These are phyloP conservation scores for Aproaerema taeniolella DNA, from an alignment of 2,888 invertebrate genomes.

Conservation along the genomic window DNA sequence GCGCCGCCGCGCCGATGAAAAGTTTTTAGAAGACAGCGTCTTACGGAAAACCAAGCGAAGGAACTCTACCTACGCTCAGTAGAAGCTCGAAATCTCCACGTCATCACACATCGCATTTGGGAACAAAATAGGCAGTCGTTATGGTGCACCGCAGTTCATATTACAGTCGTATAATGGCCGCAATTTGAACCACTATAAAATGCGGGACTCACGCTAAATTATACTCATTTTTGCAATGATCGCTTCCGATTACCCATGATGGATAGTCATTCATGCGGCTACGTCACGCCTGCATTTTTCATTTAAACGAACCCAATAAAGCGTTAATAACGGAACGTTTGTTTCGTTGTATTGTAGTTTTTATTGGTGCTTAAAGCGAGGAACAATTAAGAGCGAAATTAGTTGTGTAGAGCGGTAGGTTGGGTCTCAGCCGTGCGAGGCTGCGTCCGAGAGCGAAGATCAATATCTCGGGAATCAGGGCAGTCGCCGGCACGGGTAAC, in stretches of 20 bases:
- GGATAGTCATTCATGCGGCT: conserved; percentile 40
- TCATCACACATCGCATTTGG: conserved; percentile 18
- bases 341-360: no score
- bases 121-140: conserved; percentile 44
- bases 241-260: conserved; percentile 70
- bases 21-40: conserved; percentile 34
- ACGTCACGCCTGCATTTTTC: not conserved
- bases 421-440: conserved; percentile 45
- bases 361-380: no score
- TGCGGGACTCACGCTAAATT: conserved; percentile 58
- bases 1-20: conserved; percentile 46
- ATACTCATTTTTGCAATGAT: conserved; percentile 68
- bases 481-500: conserved; percentile 52
- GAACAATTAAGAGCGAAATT: not conserved
- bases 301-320: not conserved
- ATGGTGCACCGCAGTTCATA: conserved; percentile 43
- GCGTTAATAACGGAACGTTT: no score
- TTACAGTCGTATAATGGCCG: conserved; percentile 57
- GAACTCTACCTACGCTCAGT: conserved; percentile 19
- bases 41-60: conserved; percentile 46
- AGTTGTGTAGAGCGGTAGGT: conserved; percentile 14
- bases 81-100: conserved; percentile 9
- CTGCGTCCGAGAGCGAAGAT: conserved; percentile 47
- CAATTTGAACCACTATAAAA: conserved; percentile 64
- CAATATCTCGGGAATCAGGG: conserved; percentile 64